A percentile compares a stretch with the other conserved stretches of the same genome.
These are phyloP conservation scores for Catharus minimus DNA, from an alignment of 2,113 vertebrate species.

Conservation along the genomic window DNA sequence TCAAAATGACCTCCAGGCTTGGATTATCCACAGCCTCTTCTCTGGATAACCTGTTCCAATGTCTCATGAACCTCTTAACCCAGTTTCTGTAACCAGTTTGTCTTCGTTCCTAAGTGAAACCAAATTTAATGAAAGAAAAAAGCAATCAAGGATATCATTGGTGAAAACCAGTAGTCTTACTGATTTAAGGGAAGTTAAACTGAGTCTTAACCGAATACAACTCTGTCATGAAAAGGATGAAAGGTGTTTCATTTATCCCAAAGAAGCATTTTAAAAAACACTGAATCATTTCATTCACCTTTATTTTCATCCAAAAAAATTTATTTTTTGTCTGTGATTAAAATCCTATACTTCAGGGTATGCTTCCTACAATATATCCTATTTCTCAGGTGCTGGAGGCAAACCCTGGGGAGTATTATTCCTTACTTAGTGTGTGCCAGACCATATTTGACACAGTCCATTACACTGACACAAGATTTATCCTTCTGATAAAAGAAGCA, in stretches of 20 bases:
- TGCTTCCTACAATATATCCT: constrained; percentile 28
- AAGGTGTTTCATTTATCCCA: not conserved
- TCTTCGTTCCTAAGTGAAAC: not conserved
- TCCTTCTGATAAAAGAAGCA: constrained; percentile 28
- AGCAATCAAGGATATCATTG: not conserved
- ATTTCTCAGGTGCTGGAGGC: constrained; percentile 47
- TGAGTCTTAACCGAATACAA: not conserved
- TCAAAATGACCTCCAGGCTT: not conserved
- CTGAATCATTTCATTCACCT: not conserved
- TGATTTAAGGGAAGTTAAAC: not conserved
- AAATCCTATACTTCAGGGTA: not conserved
- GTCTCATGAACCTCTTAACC: not conserved
- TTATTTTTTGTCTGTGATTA: not conserved
- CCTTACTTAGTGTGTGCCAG: constrained; percentile 59
- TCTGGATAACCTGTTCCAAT: not conserved
- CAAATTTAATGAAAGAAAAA: not conserved
- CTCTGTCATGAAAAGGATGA: not conserved
- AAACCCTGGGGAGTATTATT: constrained; percentile 29
- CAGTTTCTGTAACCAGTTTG: not conserved
- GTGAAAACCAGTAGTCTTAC: not conserved
- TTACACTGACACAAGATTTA: constrained; percentile 46
- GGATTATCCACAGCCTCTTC: not conserved
- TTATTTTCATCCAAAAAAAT: constrained; percentile 17
- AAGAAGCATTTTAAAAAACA: not conserved
- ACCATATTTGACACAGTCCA: constrained; percentile 50